Evolutionary conservation across 2,888 invertebrate species (phyloP), one percentile per base, ranked within the genome.

Genomic region (Parnassius mnemosyne): DNA sequence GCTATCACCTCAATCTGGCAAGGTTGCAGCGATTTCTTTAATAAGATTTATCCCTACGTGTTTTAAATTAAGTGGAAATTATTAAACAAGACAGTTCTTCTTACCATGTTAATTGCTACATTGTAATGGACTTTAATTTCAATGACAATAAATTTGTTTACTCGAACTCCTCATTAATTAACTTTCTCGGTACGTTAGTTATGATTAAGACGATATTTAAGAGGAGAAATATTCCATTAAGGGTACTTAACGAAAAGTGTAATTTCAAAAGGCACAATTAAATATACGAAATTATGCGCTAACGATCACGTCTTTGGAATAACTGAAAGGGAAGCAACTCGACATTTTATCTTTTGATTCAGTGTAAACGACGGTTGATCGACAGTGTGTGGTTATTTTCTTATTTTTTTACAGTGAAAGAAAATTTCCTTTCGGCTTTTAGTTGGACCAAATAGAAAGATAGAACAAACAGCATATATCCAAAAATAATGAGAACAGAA

Each of bases 141-240:
- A 47, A 47, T 57, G 13, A 61, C 60, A 53, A 60, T 55, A 61
- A 61, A 57, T 61, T 61, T 61, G 55, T 61, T 53, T 61, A 53
- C 42, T 41, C 41, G 61, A 56, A 61, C 34, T 41, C 10, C 56
- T 34, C 54, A 49, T 58, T 63, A 63, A 63, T 63, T 63, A 63
- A 54, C 56, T 61, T 61, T 61, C 61, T 44, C 58, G 50, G 47
- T 50, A 50, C 20, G 13, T 62, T 53, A 20, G 61, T 58, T 63
- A 63, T 63, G 57, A 63, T 63, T 58, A 57, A 57, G 54, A 46
- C 20, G 58, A 63, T 57, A 47, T 57, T 63, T 63, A 50, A 57
- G 58, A n/a, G 49, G 49, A 9, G 56, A 52, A 56, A 57, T 61
- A 58, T 58, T 58, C 57, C 61, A 57, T 62, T 54, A 57, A 49